These are phyloP conservation scores for Melierax canorus DNA, from an alignment of 2,113 vertebrate genomes.

Conservation along the genomic window DNA sequence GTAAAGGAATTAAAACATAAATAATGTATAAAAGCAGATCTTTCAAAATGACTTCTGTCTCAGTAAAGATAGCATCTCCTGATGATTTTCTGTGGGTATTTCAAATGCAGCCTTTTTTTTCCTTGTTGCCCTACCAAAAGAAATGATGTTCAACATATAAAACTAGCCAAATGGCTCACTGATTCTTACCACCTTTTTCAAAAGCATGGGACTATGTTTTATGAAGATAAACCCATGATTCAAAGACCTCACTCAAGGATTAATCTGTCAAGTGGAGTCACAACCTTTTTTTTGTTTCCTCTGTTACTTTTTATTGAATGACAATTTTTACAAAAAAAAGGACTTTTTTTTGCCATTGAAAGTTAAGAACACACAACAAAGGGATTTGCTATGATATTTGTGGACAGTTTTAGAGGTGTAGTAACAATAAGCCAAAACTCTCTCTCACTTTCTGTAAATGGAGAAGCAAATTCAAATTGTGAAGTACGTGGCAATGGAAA, in stretches of 20 bases:
- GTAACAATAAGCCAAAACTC: not conserved
- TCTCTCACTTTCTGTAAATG: not conserved
- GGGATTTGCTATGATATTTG: not conserved
- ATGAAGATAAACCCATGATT: not conserved
- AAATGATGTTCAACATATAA: not conserved
- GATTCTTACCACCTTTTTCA: not conserved
- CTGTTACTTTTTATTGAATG: not conserved
- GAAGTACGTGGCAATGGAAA: not conserved
- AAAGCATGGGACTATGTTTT: not conserved
- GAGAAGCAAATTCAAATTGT: not conserved
- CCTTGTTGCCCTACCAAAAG: not conserved
- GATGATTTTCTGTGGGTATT: not conserved
- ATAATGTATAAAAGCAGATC: not conserved
- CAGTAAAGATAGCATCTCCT: not conserved
- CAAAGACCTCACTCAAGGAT: not conserved
- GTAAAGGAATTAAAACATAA: not conserved
- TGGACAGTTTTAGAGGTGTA: not conserved
- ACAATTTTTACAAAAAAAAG: not conserved
- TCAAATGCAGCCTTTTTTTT: not conserved
- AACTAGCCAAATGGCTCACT: not conserved
- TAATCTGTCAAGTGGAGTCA: not conserved
- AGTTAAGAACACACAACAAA: not conserved
- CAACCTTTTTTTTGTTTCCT: not conserved
- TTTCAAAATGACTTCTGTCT: not conserved
- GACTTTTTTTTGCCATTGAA: not conserved